Base-by-base conservation (phyloP, 2,888 invertebrate genomes). In the Unio pictorum region DNA sequence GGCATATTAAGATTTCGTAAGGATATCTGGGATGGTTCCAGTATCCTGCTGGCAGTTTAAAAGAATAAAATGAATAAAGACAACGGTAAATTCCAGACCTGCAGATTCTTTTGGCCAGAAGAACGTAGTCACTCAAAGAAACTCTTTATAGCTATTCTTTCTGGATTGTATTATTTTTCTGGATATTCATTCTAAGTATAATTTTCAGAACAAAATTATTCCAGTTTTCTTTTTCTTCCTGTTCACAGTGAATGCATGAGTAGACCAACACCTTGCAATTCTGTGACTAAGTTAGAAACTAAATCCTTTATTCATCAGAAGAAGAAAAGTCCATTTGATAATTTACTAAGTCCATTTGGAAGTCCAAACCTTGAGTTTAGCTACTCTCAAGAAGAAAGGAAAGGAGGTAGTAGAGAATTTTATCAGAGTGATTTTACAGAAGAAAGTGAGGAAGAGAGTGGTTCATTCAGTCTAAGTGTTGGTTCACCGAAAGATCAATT, bases 371-470 rank as follows among this genome's bases (percentile, higher is more conserved):
- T 78, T 64, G 76, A 73, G 0, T 69, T 76, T 11, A 73, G 65
- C 56, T 66, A 66, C 45, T 54, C 56, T 8, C 67, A 69, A 55
- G 65, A 67, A n/a, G 61, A 66, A 55, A 75, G 72, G 34, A 68
- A 74, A 45, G 81, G 80, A 18, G 78, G 80, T 55, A 86, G 84
- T 72, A 78, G 75, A 68, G 82, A 82, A 64, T 85, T 85, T 68
- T 79, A 81, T 57, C 81, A 80, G 15, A 66, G 71, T 59, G 69
- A 64, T 60, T 57, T 68, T 26, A 18, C 59, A 18, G 59, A 61
- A 34, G 57, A 64, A 8, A 72, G 75, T 20, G 76, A 81, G 26
- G 74, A 74, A 28, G 78, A 77, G 45, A 80, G 79, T 75, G 76
- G 77, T 18, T 82, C 80, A 4, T 79, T 78, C 60, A 78, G 78